These are phyloP conservation scores for Eucera pruinosa DNA, from an alignment of 2,888 invertebrate genomes.

Conservation along the genomic window DNA sequence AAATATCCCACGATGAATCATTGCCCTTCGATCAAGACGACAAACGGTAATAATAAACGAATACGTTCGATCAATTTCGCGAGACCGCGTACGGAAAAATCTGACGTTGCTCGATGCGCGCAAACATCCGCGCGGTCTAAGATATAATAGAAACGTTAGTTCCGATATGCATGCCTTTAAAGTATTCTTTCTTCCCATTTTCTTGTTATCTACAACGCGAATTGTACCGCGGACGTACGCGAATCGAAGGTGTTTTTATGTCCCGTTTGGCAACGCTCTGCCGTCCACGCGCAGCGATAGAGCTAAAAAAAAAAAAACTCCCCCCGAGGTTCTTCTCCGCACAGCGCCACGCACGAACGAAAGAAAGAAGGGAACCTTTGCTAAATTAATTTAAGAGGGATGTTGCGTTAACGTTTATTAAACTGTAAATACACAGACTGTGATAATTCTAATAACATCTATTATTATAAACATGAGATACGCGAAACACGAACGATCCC, in stretches of 20 bases:
- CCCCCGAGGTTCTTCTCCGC: conserved; percentile 41
- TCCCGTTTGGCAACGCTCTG: conserved; percentile 62
- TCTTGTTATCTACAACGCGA: conserved; percentile 10
- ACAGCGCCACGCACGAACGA: conserved; percentile 8
- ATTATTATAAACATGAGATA: conserved; percentile 50
- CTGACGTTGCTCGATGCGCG: too few relatives aligned
- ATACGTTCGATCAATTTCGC: too few relatives aligned
- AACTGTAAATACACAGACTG: conserved; percentile 84
- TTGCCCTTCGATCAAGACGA: too few relatives aligned
- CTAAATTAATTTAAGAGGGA: conserved; percentile 55
- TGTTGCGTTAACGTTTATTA: conserved; percentile 74
- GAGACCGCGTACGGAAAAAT: too few relatives aligned
- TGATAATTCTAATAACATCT: conserved; percentile 82
- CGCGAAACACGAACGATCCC: too few relatives aligned
- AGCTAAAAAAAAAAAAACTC: too few relatives aligned
- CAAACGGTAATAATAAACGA: too few relatives aligned
- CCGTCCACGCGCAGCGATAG: conserved; percentile 60
- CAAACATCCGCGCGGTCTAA: too few relatives aligned
- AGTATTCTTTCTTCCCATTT: conserved; percentile 42
- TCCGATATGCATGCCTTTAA: conserved; percentile 57
- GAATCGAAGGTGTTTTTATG: conserved; percentile 25
- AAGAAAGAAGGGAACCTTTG: conserved; percentile 27
- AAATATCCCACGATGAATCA: too few relatives aligned
- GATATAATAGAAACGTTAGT: conserved; percentile 37
- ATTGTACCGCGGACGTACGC: too few relatives aligned